Percentiles rank a stretch among this genome's conserved stretches.
phyloP scores from a whole-genome alignment of 1,140 invertebrate genomes.

The Sipha flava region DNA sequence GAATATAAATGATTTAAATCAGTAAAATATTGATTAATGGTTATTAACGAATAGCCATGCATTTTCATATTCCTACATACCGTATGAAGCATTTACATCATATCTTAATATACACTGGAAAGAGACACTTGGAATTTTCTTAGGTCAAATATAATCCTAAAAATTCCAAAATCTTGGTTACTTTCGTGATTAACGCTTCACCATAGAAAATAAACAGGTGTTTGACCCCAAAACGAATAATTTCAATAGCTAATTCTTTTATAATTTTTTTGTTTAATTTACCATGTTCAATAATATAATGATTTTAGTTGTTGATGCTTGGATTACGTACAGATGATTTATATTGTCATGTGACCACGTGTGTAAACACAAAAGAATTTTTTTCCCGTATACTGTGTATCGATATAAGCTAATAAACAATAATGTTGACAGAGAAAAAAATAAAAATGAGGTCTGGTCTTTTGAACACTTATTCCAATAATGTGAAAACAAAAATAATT shows the following conservation, averaged over 20 bases:
- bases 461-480: background rate
- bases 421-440: background rate
- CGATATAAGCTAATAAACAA: background rate
- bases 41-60: too few species aligned
- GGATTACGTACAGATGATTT: constrained; percentile 6
- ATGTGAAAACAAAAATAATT: too few species aligned
- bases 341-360: constrained; percentile 21
- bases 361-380: constrained; percentile 24
- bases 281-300: background rate
- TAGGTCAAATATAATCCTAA: background rate
- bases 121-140: background rate
- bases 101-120: too few species aligned
- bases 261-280: background rate
- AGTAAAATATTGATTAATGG: too few species aligned
- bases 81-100: too few species aligned
- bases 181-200: background rate
- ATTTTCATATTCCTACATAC: too few species aligned
- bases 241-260: background rate
- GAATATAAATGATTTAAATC: too few species aligned
- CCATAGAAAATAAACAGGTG: background rate
- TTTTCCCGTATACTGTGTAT: background rate
- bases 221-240: background rate
- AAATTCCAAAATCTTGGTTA: background rate
- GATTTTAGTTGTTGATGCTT: background rate
- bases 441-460: constrained; percentile 1